Percentiles rank a stretch among this genome's conserved stretches.
phyloP scores from a whole-genome alignment of 2,888 invertebrate species.

The Elysia crispata region DNA sequence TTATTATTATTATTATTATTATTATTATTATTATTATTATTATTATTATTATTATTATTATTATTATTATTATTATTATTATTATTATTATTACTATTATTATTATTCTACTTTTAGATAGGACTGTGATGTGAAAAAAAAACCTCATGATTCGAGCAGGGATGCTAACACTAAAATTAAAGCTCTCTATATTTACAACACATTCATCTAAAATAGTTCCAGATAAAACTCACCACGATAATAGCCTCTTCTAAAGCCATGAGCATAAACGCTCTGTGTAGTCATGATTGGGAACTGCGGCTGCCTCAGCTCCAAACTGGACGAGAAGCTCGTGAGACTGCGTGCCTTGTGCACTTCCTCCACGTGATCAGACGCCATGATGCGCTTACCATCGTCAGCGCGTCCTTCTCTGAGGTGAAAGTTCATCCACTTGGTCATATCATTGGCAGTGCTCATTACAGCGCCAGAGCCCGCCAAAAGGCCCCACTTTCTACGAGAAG shows the following conservation, averaged over 20 bases:
- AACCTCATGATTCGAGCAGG: too few relatives aligned
- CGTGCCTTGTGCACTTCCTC: conserved; percentile 60
- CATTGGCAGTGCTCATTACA: conserved; percentile 67
- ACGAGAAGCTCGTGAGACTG: conserved; percentile 50
- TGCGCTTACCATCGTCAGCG: conserved; percentile 49
- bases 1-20: too few relatives aligned
- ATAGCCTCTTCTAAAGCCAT: conserved; percentile 72
- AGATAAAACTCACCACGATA: conserved; percentile 68
- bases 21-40: too few relatives aligned
- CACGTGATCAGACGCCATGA: conserved; percentile 56
- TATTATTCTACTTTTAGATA: too few relatives aligned
- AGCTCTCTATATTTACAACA: too few relatives aligned
- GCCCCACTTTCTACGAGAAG: conserved; percentile 62
- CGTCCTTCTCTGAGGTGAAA: conserved; percentile 64
- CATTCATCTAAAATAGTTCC: too few relatives aligned
- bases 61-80: too few relatives aligned
- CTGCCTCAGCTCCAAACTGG: conserved; percentile 53
- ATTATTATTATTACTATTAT: too few relatives aligned
- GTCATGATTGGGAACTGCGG: conserved; percentile 66
- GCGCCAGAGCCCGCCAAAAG: conserved; percentile 70
- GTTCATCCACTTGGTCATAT: conserved; percentile 74
- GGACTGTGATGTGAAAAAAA: too few relatives aligned
- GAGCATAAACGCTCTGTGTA: conserved; percentile 60
- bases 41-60: too few relatives aligned
- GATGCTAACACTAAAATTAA: too few relatives aligned